Evolutionary conservation across 2,888 invertebrate species (phyloP).

Genomic region (Bellardia pandia): DNA sequence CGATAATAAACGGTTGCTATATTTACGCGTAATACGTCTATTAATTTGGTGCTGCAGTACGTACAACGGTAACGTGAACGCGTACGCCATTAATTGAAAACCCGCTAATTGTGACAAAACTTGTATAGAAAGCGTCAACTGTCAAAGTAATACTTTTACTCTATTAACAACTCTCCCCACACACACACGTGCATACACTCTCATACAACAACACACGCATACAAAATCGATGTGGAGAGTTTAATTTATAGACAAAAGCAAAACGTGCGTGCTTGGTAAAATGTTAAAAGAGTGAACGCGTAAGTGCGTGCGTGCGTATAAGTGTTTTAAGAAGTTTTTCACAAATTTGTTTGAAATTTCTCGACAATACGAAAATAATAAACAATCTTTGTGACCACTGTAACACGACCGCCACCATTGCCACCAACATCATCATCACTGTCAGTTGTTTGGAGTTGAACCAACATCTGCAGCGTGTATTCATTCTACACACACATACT

Average conservation of each 20-base stretch:
- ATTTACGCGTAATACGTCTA: conserved; percentile 32
- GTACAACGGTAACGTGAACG: conserved; percentile 34
- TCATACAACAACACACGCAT: background rate
- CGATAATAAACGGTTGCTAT: conserved; percentile 15
- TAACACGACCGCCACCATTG: conserved; percentile 10
- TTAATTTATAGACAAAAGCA: conserved; percentile 25
- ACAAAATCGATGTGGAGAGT: conserved; percentile 26
- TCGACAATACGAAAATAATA: conserved; percentile 46
- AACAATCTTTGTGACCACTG: conserved; percentile 32
- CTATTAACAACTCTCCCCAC: conserved; percentile 21
- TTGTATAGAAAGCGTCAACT: conserved; percentile 53
- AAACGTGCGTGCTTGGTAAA: conserved; percentile 53
- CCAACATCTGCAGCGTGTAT: conserved; percentile 19
- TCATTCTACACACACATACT: background rate
- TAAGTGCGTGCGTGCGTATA: conserved; percentile 37
- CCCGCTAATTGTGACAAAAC: conserved; percentile 68
- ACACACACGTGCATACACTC: conserved; percentile 6
- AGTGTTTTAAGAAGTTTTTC: conserved; percentile 18
- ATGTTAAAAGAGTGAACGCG: conserved; percentile 1
- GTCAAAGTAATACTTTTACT: conserved; percentile 21
- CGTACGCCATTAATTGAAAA: conserved; percentile 56
- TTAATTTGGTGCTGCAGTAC: conserved; percentile 40
- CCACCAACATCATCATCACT: conserved; percentile 7
- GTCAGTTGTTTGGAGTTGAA: conserved; percentile 21
- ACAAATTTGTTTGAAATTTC: conserved; percentile 18